A percentile compares a stretch with the other conserved stretches of the same genome.
phyloP scores from a whole-genome alignment of 2,888 invertebrate species.

The Galeopsomyia nigrocyanea region DNA sequence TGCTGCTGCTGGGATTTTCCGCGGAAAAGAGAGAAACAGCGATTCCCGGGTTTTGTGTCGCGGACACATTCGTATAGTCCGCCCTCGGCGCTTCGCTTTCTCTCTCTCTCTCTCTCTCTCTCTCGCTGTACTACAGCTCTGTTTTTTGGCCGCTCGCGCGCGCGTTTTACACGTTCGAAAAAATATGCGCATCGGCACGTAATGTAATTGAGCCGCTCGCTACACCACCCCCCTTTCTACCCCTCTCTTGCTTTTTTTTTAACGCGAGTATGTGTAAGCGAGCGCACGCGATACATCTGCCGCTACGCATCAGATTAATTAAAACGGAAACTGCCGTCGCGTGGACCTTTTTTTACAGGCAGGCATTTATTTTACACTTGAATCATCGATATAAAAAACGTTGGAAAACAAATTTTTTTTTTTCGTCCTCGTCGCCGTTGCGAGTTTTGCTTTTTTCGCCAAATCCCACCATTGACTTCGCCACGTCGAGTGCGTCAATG shows the following conservation, averaged over 20 bases:
- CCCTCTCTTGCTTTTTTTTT: not conserved
- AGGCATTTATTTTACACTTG: too few species aligned
- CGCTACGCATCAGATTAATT: too few species aligned
- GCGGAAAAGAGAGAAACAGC: conserved; percentile 18
- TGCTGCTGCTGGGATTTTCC: conserved; percentile 34
- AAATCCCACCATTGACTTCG: conserved; percentile 22
- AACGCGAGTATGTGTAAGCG: not conserved
- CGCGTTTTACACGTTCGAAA: conserved; percentile 66
- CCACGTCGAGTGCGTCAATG: conserved; percentile 28
- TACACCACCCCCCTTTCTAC: conserved; percentile 8
- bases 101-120: conserved; percentile 56
- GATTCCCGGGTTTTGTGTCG: not conserved
- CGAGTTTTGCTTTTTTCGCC: not conserved
- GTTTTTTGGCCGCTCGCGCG: conserved; percentile 60
- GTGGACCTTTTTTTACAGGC: too few species aligned
- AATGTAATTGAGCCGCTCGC: conserved; percentile 59
- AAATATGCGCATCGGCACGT: conserved; percentile 67
- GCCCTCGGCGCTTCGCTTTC: conserved; percentile 57
- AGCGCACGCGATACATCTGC: not conserved
- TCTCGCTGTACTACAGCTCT: conserved; percentile 56
- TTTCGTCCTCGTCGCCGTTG: not conserved
- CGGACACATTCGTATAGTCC: not conserved
- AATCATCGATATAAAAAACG: too few species aligned
- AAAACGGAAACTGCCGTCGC: too few species aligned
- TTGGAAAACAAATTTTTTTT: conserved; percentile 4